Conservation (phyloP, 2,113 vertebrate species). For the Aphyosemion australe region DNA sequence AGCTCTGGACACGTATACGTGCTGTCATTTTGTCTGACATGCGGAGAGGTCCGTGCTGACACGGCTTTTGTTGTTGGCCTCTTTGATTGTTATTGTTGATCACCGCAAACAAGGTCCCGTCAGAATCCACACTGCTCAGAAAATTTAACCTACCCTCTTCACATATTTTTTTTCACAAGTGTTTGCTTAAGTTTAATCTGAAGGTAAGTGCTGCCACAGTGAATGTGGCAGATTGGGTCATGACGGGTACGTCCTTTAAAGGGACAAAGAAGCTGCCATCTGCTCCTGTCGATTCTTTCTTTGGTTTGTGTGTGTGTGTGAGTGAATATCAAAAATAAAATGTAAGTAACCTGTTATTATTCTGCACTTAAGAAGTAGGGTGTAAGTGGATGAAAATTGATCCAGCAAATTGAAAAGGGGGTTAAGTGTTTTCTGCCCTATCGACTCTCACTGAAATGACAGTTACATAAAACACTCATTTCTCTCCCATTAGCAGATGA, state of each 20-base stretch:
- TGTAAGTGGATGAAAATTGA: constrained; percentile 95
- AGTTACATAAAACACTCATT: constrained; percentile 90
- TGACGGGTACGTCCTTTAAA: constrained; percentile 74
- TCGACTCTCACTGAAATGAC: constrained; percentile 87
- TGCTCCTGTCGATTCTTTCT: constrained; percentile 84
- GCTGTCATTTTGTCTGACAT: constrained; percentile 82
- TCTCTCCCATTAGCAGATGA: constrained; percentile 92
- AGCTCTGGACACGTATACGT: constrained; percentile 76
- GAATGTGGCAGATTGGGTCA: constrained; percentile 85
- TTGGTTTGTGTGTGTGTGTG: constrained; percentile 65
- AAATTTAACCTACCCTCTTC: constrained; percentile 66
- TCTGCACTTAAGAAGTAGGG: constrained; percentile 87
- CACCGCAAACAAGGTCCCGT: constrained; percentile 81
- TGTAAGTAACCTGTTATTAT: constrained; percentile 93
- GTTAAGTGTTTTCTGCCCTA: constrained; percentile 88
- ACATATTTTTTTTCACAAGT: constrained; percentile 68
- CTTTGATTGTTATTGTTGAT: constrained; percentile 73
- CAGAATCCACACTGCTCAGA: constrained; percentile 81
- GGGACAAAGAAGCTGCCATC: constrained; percentile 78
- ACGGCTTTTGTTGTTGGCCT: constrained; percentile 53
- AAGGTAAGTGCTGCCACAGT: constrained; percentile 86
- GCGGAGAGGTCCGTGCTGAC: constrained; percentile 81
- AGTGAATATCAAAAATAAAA: constrained; percentile 93
- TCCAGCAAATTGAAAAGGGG: constrained; percentile 90
- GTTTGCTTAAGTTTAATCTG: constrained; percentile 86